A percentile compares a stretch with the other conserved stretches of the same genome.
Evolutionary conservation across 2,113 vertebrate genomes (phyloP).

Genomic region (Catharus bicknelli): DNA sequence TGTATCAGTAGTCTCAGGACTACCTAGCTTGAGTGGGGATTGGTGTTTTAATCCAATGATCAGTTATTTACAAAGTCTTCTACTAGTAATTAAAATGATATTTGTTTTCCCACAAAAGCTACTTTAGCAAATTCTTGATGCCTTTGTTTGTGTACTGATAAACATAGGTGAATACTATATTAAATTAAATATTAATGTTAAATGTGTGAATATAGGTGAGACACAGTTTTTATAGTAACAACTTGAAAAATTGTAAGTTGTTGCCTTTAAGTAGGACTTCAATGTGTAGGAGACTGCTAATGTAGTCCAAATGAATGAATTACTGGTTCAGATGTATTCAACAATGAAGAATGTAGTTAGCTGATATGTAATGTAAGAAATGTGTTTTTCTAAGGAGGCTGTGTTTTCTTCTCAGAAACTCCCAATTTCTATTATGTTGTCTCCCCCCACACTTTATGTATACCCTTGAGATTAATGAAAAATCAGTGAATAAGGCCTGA

Average conservation of each 20-base stretch:
- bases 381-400: background rate
- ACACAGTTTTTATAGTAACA: too few relatives aligned
- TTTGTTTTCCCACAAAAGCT: background rate
- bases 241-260: background rate
- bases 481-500: background rate
- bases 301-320: background rate
- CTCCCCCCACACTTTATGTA: background rate
- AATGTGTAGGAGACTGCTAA: background rate
- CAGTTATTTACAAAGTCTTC: background rate
- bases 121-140: background rate
- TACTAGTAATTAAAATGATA: background rate
- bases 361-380: background rate
- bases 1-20: rapidly evolving
- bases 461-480: background rate
- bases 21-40: rapidly evolving
- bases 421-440: background rate
- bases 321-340: background rate
- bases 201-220: background rate
- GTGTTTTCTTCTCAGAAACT: background rate
- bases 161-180: background rate
- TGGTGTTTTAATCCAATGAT: background rate
- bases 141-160: background rate
- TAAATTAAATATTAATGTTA: background rate
- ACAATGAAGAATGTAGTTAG: background rate
- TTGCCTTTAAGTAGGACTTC: background rate